Conservation (phyloP, 2,797 vertebrate species). For the Cirrhinus molitorella region DNA sequence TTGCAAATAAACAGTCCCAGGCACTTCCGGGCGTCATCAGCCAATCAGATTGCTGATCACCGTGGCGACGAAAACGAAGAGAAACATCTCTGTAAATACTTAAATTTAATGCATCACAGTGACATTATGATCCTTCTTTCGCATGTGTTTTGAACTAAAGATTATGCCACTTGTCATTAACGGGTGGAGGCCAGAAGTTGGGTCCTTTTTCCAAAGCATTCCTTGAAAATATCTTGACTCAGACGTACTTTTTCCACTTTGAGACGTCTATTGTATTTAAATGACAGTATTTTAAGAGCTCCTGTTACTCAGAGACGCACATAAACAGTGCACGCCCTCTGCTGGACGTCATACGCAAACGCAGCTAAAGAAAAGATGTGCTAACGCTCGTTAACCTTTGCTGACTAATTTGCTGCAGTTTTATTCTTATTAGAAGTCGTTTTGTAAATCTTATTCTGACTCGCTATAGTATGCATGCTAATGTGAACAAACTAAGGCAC, state of each 20-base stretch:
- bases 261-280: background rate
- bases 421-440: background rate
- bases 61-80: slow-evolving; percentile 8
- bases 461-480: background rate
- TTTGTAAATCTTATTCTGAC: background rate
- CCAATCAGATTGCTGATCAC: slow-evolving; percentile 30
- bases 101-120: slow-evolving; percentile 12
- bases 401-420: background rate
- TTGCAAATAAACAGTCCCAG: background rate
- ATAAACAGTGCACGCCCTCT: slow-evolving; percentile 13
- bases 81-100: background rate
- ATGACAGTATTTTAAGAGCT: background rate
- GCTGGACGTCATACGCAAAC: background rate
- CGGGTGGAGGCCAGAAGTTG: background rate
- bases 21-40: slow-evolving; percentile 29
- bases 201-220: background rate
- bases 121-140: background rate
- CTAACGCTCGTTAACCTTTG: background rate
- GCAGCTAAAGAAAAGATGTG: background rate
- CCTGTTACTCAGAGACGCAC: background rate
- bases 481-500: background rate
- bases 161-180: background rate
- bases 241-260: background rate
- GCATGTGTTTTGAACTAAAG: background rate
- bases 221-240: background rate